Percentiles rank a stretch among this genome's conserved stretches.
phyloP scores from a whole-genome alignment of 2,888 invertebrate species.

The Panorpa germanica region DNA sequence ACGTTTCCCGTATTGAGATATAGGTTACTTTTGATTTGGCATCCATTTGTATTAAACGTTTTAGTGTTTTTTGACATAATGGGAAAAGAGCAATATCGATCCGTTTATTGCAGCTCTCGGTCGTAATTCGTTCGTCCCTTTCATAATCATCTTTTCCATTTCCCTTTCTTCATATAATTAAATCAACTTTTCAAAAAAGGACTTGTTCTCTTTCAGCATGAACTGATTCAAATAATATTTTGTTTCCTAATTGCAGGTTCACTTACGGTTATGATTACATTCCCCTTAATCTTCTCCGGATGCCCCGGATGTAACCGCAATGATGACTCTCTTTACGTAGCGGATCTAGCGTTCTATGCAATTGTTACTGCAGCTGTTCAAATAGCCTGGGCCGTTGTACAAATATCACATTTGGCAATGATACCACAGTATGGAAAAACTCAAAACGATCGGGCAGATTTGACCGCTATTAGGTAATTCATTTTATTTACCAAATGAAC shows the following conservation, averaged over 20 bases:
- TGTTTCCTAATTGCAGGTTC: conserved; percentile 29
- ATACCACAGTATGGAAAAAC: conserved; percentile 63
- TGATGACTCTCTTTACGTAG: conserved; percentile 20
- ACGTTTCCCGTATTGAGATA: too few relatives aligned
- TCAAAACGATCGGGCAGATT: conserved; percentile 48
- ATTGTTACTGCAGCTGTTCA: conserved; percentile 58
- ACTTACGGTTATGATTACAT: conserved; percentile 46
- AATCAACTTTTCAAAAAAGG: too few relatives aligned
- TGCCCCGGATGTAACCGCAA: conserved; percentile 37
- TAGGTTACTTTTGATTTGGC: too few relatives aligned
- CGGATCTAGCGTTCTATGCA: conserved; percentile 32
- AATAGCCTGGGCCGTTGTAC: conserved; percentile 85
- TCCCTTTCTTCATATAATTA: too few relatives aligned
- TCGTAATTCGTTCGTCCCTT: too few relatives aligned
- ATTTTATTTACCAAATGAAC: conserved; percentile 8
- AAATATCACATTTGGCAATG: conserved; percentile 83
- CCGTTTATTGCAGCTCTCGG: too few relatives aligned
- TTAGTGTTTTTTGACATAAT: too few relatives aligned
- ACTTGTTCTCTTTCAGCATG: conserved; percentile 6
- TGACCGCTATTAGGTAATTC: conserved; percentile 58
- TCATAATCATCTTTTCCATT: too few relatives aligned
- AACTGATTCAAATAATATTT: conserved; percentile 5
- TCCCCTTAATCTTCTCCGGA: conserved; percentile 58
- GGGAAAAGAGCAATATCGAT: too few relatives aligned
- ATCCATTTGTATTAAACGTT: too few relatives aligned